These are phyloP conservation scores for Crypturellus undulatus DNA, from an alignment of 2,113 vertebrate species.

Conservation along the genomic window DNA sequence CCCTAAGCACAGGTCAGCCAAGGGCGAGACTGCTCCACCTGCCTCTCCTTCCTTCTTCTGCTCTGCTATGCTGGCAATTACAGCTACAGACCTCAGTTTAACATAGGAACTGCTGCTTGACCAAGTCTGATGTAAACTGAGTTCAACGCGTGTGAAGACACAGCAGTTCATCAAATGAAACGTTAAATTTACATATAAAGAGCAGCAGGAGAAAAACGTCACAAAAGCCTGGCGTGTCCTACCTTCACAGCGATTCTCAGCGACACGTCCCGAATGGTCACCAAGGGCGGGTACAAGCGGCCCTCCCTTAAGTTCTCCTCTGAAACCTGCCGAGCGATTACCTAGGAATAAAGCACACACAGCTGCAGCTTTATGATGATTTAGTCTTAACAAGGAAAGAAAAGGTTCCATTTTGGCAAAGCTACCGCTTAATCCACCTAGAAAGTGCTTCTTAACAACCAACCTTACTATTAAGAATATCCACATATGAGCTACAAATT, in stretches of 20 bases:
- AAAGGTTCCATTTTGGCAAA: neutral
- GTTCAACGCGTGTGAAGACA: neutral
- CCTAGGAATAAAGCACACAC: conserved; percentile 73
- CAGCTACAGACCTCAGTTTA: neutral
- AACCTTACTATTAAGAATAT: neutral
- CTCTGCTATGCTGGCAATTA: neutral
- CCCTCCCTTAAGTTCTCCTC: conserved; percentile 90
- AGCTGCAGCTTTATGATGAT: neutral
- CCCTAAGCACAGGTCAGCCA: too few species aligned
- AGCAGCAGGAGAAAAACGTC: neutral
- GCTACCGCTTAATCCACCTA: neutral
- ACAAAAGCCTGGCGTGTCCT: neutral
- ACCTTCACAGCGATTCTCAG: conserved; percentile 92
- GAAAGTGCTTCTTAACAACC: neutral
- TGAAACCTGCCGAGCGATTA: conserved; percentile 90
- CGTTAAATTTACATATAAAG: rapidly evolving
- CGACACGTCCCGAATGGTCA: conserved; percentile 87
- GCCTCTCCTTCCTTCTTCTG: neutral
- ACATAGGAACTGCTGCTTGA: neutral
- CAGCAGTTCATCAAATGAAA: neutral
- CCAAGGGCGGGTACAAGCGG: conserved; percentile 92
- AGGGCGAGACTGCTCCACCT: neutral
- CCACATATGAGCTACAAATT: neutral
- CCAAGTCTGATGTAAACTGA: neutral
- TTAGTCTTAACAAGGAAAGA: neutral